A percentile compares a stretch with the other conserved stretches of the same genome.
These are phyloP conservation scores for Eutrigla gurnardus DNA, from an alignment of 2,797 vertebrate species.

Conservation along the genomic window DNA sequence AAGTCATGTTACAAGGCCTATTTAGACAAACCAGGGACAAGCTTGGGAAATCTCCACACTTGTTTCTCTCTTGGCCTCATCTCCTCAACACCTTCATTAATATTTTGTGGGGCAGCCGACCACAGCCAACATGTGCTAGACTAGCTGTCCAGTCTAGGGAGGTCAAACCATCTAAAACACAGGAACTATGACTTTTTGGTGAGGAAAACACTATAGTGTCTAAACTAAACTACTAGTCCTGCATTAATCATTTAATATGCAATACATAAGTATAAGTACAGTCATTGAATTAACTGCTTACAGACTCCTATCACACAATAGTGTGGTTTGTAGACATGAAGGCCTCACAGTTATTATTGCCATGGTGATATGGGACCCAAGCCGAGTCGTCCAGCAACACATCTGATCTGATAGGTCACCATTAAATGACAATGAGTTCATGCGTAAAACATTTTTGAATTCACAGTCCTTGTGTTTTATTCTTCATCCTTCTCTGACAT, in stretches of 20 bases:
- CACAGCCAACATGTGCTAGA: constrained; percentile 15
- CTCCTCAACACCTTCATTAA: constrained; percentile 66
- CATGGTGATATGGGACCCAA: constrained; percentile 66
- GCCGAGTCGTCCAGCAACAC: constrained; percentile 64
- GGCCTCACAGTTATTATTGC: constrained; percentile 78
- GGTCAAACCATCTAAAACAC: background rate
- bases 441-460: background rate
- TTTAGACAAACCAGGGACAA: constrained; percentile 26
- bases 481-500: background rate
- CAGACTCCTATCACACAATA: background rate
- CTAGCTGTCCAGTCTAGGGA: background rate
- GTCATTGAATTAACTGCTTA: background rate
- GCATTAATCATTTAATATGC: background rate
- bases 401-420: constrained; percentile 19
- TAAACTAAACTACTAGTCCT: background rate
- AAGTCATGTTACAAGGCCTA: constrained; percentile 45
- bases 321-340: constrained; percentile 58
- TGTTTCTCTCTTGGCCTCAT: constrained; percentile 53
- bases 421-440: background rate
- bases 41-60: constrained; percentile 41
- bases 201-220: constrained; percentile 9
- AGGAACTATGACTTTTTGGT: background rate
- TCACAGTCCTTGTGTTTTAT: background rate
- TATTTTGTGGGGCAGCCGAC: constrained; percentile 67
- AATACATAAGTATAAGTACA: background rate